Evolutionary conservation across 2,797 vertebrate species (phyloP), one percentile per base, ranked within the genome.

Genomic region (Pelodytes ibericus): DNA sequence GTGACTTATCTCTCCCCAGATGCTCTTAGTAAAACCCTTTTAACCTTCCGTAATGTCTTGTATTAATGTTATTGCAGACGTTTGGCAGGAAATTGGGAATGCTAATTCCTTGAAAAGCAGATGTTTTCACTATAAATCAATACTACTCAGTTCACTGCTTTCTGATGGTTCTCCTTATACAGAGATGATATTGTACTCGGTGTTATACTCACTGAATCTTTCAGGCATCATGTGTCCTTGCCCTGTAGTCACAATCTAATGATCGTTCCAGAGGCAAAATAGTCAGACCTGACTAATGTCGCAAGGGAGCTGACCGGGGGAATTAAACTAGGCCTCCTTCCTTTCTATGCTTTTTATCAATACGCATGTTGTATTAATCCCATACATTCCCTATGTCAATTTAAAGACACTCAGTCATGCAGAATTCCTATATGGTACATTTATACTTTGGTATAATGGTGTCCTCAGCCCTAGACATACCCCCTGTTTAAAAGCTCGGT

Each of bases 191-290:
- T 39, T 39, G 36, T 39, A 39, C 33, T 39, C 33, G 13, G 18
- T 53, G 22, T 20, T 53, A 20, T 53, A 24, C 20, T n/a, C n/a
- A 24, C 49, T 22, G n/a, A 53, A 53, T 20, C 11, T 53, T 24
- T 53, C n/a, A 53, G 16, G 16, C 8, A 53, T 5, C 20, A 22
- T 22, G 22, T 7, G 36, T 20, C 24, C 5, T 53, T 24, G 22
- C 49, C 49, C 49, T 53, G 49, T 16, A 53, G n/a, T 53, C 49
- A 20, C 49, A 53, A 53, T 53, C 20, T 53, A 8, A 53, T 53
- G 16, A 22, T 53, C n/a, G 24, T 53, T 53, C 22, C n/a, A 22
- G 49, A 16, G 49, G 22, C 49, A 53, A 53, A 53, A 24, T 53
- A 53, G 24, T 53, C 24, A 53, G n/a, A 53, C n/a, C 6, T 53